These are phyloP conservation scores for Manis pentadactyla DNA, from an alignment of 2,797 vertebrate genomes.

Conservation along the genomic window DNA sequence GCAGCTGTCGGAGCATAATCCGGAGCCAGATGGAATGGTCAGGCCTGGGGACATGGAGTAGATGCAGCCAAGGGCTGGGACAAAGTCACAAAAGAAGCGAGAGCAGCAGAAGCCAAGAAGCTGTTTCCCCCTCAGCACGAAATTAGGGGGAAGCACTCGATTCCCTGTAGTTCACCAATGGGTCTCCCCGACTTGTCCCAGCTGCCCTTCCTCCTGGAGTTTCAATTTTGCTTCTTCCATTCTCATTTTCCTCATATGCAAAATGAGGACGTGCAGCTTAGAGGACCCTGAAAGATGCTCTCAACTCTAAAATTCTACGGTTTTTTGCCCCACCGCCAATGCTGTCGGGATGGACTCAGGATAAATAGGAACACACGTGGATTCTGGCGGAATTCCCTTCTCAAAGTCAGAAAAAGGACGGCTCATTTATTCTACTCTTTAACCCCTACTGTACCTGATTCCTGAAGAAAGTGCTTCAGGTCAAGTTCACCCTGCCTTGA, in stretches of 20 bases:
- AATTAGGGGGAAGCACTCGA: fast-evolving
- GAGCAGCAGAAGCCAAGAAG: background rate
- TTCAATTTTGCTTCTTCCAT: background rate
- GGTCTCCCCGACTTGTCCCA: background rate
- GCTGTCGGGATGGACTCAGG: background rate
- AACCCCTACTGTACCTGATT: background rate
- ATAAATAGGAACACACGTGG: background rate
- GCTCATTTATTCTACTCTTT: background rate
- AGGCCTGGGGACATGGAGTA: slow-evolving; percentile 1
- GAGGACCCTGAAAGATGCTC: background rate
- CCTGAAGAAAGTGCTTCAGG: background rate
- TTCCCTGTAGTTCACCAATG: background rate
- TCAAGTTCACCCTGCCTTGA: background rate
- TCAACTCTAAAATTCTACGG: background rate
- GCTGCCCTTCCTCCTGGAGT: background rate
- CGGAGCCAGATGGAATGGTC: slow-evolving; percentile 59
- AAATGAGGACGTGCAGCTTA: background rate
- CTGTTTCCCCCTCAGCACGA: background rate
- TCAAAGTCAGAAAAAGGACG: background rate
- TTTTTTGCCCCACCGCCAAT: background rate
- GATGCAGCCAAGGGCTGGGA: background rate
- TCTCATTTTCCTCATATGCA: background rate
- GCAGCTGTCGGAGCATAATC: slow-evolving; percentile 67
- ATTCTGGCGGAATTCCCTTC: background rate
- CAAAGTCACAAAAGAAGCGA: slow-evolving; percentile 37